Percentiles rank a stretch among this genome's conserved stretches.
Conservation (phyloP, 1,140 invertebrate species). For the Orchestia grillus region DNA sequence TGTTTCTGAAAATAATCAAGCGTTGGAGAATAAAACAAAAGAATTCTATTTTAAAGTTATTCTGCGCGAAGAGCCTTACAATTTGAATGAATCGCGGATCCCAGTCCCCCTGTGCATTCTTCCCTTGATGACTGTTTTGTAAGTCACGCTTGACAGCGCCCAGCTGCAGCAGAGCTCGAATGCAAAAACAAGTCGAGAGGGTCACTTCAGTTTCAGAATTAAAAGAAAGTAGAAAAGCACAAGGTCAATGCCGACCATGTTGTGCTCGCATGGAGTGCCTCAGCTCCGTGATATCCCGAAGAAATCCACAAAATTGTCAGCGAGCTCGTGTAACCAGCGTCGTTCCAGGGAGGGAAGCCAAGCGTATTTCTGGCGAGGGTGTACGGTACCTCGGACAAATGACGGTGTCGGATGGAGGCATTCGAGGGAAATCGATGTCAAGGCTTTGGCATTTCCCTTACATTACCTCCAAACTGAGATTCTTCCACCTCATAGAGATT, state of each 20-base stretch:
- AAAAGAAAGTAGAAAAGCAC: background rate
- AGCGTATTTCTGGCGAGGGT: background rate
- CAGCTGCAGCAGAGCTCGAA: background rate
- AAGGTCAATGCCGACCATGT: background rate
- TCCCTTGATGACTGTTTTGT: background rate
- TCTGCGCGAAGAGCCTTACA: background rate
- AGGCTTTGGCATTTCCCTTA: background rate
- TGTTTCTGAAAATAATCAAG: background rate
- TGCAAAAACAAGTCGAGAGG: background rate
- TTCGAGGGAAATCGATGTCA: background rate
- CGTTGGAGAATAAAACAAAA: background rate
- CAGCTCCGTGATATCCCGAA: background rate
- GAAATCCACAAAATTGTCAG: background rate
- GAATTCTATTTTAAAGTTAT: background rate
- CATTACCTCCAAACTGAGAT: background rate
- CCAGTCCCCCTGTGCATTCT: background rate
- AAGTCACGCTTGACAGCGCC: background rate
- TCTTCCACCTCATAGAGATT: background rate
- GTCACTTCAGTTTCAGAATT: background rate
- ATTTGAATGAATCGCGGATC: background rate
- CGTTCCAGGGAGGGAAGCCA: background rate
- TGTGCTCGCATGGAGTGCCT: background rate
- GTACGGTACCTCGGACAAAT: background rate
- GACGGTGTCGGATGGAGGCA: slow-evolving; percentile 3
- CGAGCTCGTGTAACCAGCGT: background rate